phyloP scores from a whole-genome alignment of 2,888 invertebrate species.

The Schizotus pectinicornis region DNA sequence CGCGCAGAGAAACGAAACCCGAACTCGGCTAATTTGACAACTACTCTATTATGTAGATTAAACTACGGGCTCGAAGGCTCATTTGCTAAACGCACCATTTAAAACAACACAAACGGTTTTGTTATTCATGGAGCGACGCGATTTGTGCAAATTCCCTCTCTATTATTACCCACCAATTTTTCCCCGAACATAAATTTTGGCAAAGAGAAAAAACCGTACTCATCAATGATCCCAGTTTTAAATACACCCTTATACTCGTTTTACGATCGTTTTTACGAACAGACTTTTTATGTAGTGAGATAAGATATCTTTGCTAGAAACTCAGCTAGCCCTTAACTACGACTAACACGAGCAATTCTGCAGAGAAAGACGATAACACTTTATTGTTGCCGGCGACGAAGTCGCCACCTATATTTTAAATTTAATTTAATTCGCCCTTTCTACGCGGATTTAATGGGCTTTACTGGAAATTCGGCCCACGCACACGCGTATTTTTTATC shows the following conservation, averaged over 20 bases:
- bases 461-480: no score
- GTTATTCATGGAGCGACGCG: constrained; percentile 1
- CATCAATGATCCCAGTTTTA: neutral
- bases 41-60: constrained; percentile 33
- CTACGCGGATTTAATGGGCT: no score
- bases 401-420: neutral
- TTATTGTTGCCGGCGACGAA: neutral
- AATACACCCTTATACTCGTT: neutral
- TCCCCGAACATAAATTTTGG: neutral
- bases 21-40: constrained; percentile 28
- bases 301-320: constrained; percentile 2
- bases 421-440: neutral
- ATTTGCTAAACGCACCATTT: constrained; percentile 16
- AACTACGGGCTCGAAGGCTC: constrained; percentile 26
- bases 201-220: neutral
- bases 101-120: constrained; percentile 17
- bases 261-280: constrained; percentile 2
- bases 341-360: constrained; percentile 1
- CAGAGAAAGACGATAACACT: constrained; percentile 4
- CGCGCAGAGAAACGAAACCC: constrained; percentile 10
- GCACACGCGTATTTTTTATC: no score
- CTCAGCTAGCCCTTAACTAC: neutral
- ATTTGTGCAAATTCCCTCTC: neutral
- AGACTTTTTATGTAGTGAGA: constrained; percentile 2
- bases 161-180: neutral